phyloP scores from a whole-genome alignment of 2,888 invertebrate species.

The Tetheella fluctuosa region DNA sequence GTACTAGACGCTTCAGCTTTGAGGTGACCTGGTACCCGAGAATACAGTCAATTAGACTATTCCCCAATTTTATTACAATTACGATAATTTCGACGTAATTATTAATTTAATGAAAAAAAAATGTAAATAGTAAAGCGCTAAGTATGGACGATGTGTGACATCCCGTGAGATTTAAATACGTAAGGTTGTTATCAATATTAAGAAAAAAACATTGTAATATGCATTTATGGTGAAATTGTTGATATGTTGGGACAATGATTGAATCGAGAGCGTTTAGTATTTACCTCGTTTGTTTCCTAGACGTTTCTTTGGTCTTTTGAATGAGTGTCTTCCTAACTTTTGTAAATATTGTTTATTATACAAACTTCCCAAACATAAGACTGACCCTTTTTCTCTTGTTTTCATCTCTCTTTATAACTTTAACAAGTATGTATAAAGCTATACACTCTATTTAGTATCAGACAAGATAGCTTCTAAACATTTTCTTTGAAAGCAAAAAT shows the following conservation, averaged over 20 bases:
- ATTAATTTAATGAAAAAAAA: constrained; percentile 48
- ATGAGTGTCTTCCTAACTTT: constrained; percentile 80
- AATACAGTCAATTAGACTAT: constrained; percentile 79
- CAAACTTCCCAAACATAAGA: constrained; percentile 84
- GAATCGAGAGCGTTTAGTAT: constrained; percentile 46
- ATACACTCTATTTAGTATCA: constrained; percentile 69
- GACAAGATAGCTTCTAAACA: constrained; percentile 71
- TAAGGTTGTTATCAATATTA: constrained; percentile 81
- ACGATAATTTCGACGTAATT: constrained; percentile 67
- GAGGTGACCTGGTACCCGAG: constrained; percentile 79
- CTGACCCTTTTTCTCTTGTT: constrained; percentile 83
- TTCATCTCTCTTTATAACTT: constrained; percentile 76
- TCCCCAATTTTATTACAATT: constrained; percentile 71
- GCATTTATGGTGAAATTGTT: constrained; percentile 71
- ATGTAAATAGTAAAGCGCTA: constrained; percentile 68
- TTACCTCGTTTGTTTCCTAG: constrained; percentile 64
- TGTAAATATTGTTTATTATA: constrained; percentile 82
- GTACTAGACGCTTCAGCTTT: constrained; percentile 75
- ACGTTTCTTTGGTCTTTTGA: constrained; percentile 68
- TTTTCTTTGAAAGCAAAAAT: constrained; percentile 74
- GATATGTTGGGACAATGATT: constrained; percentile 65
- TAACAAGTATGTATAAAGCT: constrained; percentile 63
- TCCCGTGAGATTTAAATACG: constrained; percentile 74
- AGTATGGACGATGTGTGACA: constrained; percentile 76
- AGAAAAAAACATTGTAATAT: constrained; percentile 56